phyloP scores from a whole-genome alignment of 2,113 vertebrate species.

The Chlamydotis undulata region DNA sequence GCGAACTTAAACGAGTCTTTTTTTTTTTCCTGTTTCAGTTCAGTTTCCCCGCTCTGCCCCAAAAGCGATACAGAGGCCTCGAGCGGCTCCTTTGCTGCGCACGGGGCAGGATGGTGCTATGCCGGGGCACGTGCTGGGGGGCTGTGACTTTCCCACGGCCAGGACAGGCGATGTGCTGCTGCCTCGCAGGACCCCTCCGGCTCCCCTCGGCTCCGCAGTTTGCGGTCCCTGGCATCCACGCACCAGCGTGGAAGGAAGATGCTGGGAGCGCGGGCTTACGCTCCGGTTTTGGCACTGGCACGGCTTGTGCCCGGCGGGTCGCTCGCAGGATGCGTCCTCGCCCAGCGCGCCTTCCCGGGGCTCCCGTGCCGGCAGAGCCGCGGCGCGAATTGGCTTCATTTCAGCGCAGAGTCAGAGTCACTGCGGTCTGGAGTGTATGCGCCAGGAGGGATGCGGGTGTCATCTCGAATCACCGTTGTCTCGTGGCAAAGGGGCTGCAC shows the following conservation, averaged over 20 bases:
- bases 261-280: accelerated
- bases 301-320: accelerated
- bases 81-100: accelerated
- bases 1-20: too few relatives aligned
- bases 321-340: not conserved
- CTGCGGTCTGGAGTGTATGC: accelerated
- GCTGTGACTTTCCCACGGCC: not conserved
- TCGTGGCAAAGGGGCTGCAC: not conserved
- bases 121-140: not conserved
- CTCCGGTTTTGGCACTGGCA: not conserved
- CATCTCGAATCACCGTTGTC: not conserved
- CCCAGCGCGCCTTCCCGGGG: not conserved
- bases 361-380: not conserved
- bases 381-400: not conserved
- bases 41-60: not conserved
- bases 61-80: not conserved
- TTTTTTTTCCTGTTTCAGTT: not conserved
- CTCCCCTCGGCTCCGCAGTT: accelerated
- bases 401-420: not conserved
- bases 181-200: not conserved
- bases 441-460: not conserved
- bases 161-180: not conserved
- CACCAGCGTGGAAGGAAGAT: not conserved
- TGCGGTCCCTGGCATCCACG: not conserved
- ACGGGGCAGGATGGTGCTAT: not conserved